phyloP scores from a whole-genome alignment of 2,113 vertebrate species.

The Maccullochella peelii region DNA sequence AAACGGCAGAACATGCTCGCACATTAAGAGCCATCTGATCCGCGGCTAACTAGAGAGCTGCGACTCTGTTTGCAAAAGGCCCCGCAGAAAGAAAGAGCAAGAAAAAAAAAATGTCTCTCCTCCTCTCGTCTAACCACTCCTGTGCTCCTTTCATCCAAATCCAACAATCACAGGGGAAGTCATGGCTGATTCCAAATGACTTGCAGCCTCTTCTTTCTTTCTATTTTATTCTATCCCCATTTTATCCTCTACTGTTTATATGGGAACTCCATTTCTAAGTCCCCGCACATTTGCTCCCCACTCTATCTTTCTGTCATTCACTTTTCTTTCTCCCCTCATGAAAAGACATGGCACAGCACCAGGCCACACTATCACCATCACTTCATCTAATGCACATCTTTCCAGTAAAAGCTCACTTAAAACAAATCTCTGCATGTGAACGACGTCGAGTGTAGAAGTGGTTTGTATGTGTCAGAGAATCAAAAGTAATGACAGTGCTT shows the following conservation, averaged over 20 bases:
- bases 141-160: slow-evolving; percentile 49
- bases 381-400: slow-evolving; percentile 41
- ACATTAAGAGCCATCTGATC: slow-evolving; percentile 81
- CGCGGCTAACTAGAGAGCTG: slow-evolving; percentile 58
- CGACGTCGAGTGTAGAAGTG: slow-evolving; percentile 20
- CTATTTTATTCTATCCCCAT: slow-evolving; percentile 1
- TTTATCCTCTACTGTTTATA: slow-evolving; percentile 25
- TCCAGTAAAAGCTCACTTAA: slow-evolving; percentile 54
- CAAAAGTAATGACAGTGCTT: neutral
- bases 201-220: neutral
- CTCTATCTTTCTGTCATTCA: slow-evolving; percentile 16
- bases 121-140: slow-evolving; percentile 39
- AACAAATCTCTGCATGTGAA: slow-evolving; percentile 29
- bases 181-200: slow-evolving; percentile 10
- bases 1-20: slow-evolving; percentile 81
- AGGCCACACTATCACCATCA: slow-evolving; percentile 58
- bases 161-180: slow-evolving; percentile 35
- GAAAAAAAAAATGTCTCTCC: slow-evolving; percentile 44
- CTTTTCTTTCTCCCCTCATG: slow-evolving; percentile 31
- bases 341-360: slow-evolving; percentile 28
- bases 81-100: slow-evolving; percentile 42
- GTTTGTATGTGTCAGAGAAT: slow-evolving; percentile 18
- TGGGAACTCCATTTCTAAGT: neutral
- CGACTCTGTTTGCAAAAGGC: slow-evolving; percentile 67
- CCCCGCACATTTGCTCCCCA: neutral